Percentiles rank a stretch among this genome's conserved stretches.
Conservation (phyloP, 2,888 invertebrate genomes). For the Zygothrica quintamaculata region DNA sequence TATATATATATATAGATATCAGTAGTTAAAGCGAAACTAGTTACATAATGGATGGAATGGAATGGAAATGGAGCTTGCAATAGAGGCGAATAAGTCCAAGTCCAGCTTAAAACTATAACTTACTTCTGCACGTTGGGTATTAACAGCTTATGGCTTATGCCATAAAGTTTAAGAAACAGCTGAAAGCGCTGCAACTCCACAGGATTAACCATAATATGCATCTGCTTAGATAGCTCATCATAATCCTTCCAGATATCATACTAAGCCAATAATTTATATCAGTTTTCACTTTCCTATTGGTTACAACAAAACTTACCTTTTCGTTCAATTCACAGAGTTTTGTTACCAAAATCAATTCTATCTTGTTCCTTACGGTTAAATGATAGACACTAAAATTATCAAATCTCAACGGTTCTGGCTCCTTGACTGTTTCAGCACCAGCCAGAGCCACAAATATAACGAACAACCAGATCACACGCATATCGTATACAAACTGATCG, state of each 20-base stretch:
- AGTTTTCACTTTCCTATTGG: neutral
- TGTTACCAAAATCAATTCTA: constrained; percentile 85
- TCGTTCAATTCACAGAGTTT: constrained; percentile 32
- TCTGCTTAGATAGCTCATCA: constrained; percentile 83
- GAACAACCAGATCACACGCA: constrained; percentile 65
- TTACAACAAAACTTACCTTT: constrained; percentile 32
- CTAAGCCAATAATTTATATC: constrained; percentile 41
- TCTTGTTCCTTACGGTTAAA: constrained; percentile 84
- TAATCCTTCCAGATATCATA: constrained; percentile 81
- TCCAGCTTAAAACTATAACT: constrained; percentile 69
- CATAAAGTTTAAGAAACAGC: constrained; percentile 82
- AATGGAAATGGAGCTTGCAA: no score
- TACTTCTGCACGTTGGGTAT: constrained; percentile 88
- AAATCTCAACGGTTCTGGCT: constrained; percentile 71
- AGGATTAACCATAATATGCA: constrained; percentile 87
- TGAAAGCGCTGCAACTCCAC: constrained; percentile 85
- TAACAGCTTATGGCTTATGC: constrained; percentile 84
- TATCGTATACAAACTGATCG: constrained; percentile 42
- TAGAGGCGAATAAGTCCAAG: no score
- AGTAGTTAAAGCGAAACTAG: no score
- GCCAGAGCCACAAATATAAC: constrained; percentile 55
- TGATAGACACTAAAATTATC: constrained; percentile 81
- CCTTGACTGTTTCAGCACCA: constrained; percentile 49
- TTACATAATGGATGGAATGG: no score
- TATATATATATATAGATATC: no score